Conservation (phyloP, 2,888 invertebrate genomes). For the Drosophila paramelanica region DNA sequence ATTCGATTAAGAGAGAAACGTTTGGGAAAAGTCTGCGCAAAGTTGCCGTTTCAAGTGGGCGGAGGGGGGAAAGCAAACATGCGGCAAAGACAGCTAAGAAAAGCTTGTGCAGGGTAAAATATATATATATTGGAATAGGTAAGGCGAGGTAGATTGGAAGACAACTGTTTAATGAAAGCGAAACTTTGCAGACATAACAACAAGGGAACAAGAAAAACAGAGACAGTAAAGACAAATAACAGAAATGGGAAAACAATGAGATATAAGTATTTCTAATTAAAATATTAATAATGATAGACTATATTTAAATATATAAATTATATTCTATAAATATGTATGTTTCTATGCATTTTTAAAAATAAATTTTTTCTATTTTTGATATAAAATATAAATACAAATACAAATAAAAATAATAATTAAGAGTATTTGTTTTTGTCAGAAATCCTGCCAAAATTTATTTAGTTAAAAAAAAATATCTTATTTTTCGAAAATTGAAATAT, state of each 20-base stretch:
- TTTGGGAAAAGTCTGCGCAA: slow-evolving; percentile 14
- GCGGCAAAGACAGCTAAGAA: not conserved
- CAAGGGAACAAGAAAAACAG: not conserved
- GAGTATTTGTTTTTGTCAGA: no score
- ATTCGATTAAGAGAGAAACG: slow-evolving; percentile 6
- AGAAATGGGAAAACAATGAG: not conserved
- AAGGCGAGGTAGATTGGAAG: not conserved
- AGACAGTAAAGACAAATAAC: not conserved
- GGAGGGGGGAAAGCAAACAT: not conserved
- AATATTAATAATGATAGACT: not conserved
- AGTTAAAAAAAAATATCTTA: no score
- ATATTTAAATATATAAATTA: no score
- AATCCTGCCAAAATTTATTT: no score
- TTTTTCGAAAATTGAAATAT: no score
- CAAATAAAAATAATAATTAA: no score
- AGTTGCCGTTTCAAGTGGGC: not conserved
- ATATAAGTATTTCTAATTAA: not conserved
- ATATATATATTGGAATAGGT: not conserved
- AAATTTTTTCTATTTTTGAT: no score
- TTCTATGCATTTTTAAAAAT: no score
- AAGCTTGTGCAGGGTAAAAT: not conserved
- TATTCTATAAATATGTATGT: no score
- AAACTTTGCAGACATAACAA: slow-evolving; percentile 9
- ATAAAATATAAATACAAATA: no score
- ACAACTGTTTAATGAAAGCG: slow-evolving; percentile 5